These are phyloP conservation scores for Latrodectus hesperus DNA, from an alignment of 2,888 invertebrate species.

Conservation along the genomic window DNA sequence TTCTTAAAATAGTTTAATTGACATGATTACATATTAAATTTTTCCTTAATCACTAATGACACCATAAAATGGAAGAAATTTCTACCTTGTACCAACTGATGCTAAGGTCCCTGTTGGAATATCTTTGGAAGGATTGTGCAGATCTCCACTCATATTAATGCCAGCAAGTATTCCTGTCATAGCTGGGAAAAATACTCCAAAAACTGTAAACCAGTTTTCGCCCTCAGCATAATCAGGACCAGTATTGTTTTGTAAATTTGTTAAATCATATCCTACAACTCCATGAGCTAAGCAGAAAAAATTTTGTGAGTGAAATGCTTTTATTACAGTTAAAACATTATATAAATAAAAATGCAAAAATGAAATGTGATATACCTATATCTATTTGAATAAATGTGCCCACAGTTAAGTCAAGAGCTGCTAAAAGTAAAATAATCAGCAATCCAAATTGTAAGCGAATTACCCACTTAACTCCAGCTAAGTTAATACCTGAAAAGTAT, in stretches of 20 bases:
- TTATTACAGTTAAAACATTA: background rate
- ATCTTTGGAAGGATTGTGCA: conserved; percentile 91
- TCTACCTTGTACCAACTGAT: conserved; percentile 90
- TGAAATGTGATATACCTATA: conserved; percentile 78
- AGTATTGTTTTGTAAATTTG: conserved; percentile 86
- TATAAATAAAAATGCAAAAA: background rate
- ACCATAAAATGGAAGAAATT: background rate
- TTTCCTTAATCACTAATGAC: too few species aligned
- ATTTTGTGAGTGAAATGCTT: background rate
- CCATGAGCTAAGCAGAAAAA: conserved; percentile 80
- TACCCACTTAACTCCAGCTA: conserved; percentile 98
- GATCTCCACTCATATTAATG: conserved; percentile 98
- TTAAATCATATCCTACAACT: conserved; percentile 89
- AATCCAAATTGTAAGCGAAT: conserved; percentile 94
- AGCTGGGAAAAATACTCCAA: conserved; percentile 98
- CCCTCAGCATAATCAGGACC: conserved; percentile 86
- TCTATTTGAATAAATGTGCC: conserved; percentile 89
- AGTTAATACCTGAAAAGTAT: conserved; percentile 82
- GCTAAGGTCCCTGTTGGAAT: conserved; percentile 96
- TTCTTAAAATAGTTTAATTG: too few species aligned
- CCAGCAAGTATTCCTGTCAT: conserved; percentile 97
- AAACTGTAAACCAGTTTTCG: conserved; percentile 95
- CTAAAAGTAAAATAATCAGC: conserved; percentile 87
- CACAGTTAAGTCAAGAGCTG: conserved; percentile 93
- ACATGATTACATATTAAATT: too few species aligned